Evolutionary conservation across 1,140 invertebrate genomes (phyloP).

Genomic region (Sarcophaga bullata): DNA sequence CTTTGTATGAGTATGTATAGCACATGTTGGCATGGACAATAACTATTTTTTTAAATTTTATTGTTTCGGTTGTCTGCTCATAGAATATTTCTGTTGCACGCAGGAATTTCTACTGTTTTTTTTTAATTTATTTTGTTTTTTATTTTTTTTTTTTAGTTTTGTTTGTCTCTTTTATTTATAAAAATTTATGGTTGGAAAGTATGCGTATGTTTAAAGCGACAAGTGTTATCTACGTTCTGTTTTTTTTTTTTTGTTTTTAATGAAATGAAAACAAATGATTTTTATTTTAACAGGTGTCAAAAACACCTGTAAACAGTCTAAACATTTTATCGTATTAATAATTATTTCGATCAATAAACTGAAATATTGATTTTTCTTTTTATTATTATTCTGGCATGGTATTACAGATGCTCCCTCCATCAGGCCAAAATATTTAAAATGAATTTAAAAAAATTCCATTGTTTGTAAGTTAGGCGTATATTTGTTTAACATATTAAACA

Average conservation of each 20-base stretch:
- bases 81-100: background rate
- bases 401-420: no score
- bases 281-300: constrained; percentile 36
- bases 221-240: background rate
- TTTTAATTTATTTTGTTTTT: background rate
- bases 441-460: no score
- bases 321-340: constrained; percentile 13
- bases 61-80: constrained; percentile 1
- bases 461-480: no score
- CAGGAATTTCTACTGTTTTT: background rate
- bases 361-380: no score
- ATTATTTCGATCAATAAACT: background rate
- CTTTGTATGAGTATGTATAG: no score
- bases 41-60: background rate
- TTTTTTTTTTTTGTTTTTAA: no score
- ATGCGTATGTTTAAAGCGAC: background rate
- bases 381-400: no score
- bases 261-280: background rate
- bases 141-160: background rate
- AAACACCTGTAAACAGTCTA: constrained; percentile 20
- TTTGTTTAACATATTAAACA: no score
- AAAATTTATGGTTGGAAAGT: background rate
- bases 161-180: background rate
- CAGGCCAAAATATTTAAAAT: no score
- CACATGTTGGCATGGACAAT: background rate